phyloP scores from a whole-genome alignment of 2,113 vertebrate genomes.

The Oryzias celebensis region DNA sequence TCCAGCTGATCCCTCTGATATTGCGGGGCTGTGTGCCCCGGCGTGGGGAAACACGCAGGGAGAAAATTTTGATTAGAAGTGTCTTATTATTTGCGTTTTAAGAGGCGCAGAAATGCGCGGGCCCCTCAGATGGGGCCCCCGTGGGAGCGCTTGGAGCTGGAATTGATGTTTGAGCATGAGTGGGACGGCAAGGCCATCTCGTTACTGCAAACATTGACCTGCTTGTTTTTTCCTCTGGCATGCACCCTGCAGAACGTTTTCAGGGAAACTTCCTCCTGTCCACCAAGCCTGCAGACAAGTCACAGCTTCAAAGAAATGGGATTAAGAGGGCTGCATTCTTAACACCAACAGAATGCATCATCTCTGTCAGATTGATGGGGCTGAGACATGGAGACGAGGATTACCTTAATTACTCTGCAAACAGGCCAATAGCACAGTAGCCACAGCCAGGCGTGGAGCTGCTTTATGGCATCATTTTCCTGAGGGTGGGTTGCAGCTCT shows the following conservation, averaged over 20 bases:
- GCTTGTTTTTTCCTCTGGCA: constrained; percentile 12
- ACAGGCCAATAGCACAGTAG: constrained; percentile 56
- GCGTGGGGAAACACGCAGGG: not conserved
- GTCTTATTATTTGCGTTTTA: not conserved
- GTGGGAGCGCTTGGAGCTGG: constrained; percentile 22
- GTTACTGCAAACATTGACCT: constrained; percentile 47
- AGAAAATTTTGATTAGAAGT: not conserved
- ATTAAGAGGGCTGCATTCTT: constrained; percentile 19
- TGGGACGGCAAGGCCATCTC: constrained; percentile 21
- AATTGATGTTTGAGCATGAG: constrained; percentile 66
- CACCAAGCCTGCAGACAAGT: constrained; percentile 12
- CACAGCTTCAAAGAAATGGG: constrained; percentile 39
- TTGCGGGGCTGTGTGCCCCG: not conserved
- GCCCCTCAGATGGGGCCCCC: not conserved
- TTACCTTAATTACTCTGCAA: constrained; percentile 34
- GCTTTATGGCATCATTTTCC: constrained; percentile 42
- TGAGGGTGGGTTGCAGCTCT: constrained; percentile 4
- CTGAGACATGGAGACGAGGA: constrained; percentile 27
- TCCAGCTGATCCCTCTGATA: not conserved
- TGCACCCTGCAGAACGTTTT: not conserved
- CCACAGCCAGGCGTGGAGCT: constrained; percentile 55
- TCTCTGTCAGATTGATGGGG: constrained; percentile 34
- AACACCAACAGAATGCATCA: constrained; percentile 34
- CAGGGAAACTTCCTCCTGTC: not conserved
- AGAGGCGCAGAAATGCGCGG: constrained; percentile 2